Conservation (phyloP, 2,797 vertebrate genomes). For the Chromobotia macracanthus region DNA sequence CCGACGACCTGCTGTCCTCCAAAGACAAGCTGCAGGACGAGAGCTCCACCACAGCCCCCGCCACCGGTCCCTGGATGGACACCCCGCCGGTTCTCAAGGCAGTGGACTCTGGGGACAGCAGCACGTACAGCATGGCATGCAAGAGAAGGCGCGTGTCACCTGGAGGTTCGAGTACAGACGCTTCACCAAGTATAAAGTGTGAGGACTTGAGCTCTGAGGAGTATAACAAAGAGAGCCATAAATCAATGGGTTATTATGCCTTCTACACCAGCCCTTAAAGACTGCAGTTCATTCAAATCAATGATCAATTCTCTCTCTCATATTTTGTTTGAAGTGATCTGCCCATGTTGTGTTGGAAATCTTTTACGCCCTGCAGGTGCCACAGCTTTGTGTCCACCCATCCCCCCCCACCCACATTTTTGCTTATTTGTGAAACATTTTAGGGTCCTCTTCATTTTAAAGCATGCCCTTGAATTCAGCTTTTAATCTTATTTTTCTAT, state of each 20-base stretch:
- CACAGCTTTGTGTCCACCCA: conserved; percentile 82
- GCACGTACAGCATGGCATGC: conserved; percentile 91
- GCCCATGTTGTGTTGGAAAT: conserved; percentile 53
- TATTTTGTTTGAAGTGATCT: conserved; percentile 50
- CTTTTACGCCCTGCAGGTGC: conserved; percentile 86
- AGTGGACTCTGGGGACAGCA: conserved; percentile 91
- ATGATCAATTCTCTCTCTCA: conserved; percentile 13
- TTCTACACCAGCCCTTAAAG: conserved; percentile 94
- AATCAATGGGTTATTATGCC: conserved; percentile 96
- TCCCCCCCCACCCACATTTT: conserved; percentile 46
- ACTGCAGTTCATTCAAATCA: conserved; percentile 8
- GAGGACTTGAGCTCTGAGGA: conserved; percentile 94
- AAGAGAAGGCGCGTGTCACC: conserved; percentile 95
- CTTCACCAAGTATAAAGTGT: conserved; percentile 96
- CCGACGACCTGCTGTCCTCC: conserved; percentile 87
- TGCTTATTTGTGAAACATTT: conserved; percentile 52
- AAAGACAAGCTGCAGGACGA: conserved; percentile 98
- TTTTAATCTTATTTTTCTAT: conserved; percentile 66
- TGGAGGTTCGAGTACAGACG: conserved; percentile 93
- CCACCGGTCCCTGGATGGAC: conserved; percentile 88
- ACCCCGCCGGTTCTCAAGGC: conserved; percentile 93
- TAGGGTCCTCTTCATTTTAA: conserved; percentile 61
- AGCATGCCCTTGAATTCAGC: conserved; percentile 68
- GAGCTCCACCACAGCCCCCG: conserved; percentile 59
- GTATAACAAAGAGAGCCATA: conserved; percentile 94